Evolutionary conservation across 2,888 invertebrate genomes (phyloP).

Genomic region (Plagodis dolabraria): DNA sequence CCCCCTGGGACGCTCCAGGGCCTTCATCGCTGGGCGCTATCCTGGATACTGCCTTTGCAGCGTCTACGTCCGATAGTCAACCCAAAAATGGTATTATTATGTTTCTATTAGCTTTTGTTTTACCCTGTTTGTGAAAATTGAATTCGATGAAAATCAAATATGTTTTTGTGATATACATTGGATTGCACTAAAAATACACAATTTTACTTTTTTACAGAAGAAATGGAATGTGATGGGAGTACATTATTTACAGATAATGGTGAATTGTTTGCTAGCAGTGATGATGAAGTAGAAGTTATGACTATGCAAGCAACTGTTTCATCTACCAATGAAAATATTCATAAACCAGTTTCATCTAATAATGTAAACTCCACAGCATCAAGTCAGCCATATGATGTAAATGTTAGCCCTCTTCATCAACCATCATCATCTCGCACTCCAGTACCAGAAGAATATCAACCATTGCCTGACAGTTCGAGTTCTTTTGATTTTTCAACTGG

Average conservation of each 20-base stretch:
- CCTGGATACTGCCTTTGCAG: constrained; percentile 86
- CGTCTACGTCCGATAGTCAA: constrained; percentile 76
- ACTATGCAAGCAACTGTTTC: constrained; percentile 54
- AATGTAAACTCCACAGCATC: constrained; percentile 70
- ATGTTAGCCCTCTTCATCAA: constrained; percentile 58
- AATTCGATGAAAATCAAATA: too few species aligned
- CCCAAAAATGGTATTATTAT: constrained; percentile 65
- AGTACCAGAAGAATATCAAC: constrained; percentile 78
- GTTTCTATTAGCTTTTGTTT: background rate
- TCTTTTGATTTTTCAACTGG: constrained; percentile 64
- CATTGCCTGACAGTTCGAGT: constrained; percentile 76
- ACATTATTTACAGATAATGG: constrained; percentile 85
- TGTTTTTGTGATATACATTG: too few species aligned
- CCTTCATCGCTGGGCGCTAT: constrained; percentile 86
- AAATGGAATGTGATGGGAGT: constrained; percentile 84
- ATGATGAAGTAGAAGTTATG: constrained; percentile 84
- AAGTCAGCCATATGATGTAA: constrained; percentile 62
- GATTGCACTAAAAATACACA: background rate
- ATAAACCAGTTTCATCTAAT: constrained; percentile 67
- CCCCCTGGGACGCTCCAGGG: constrained; percentile 76
- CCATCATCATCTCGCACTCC: constrained; percentile 71
- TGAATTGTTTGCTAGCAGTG: constrained; percentile 56
- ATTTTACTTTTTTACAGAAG: constrained; percentile 71
- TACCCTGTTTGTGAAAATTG: too few species aligned
- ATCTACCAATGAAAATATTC: constrained; percentile 46